A percentile compares a stretch with the other conserved stretches of the same genome.
These are phyloP conservation scores for Pachycephus smyrnensis DNA, from an alignment of 2,888 invertebrate species.

Conservation along the genomic window DNA sequence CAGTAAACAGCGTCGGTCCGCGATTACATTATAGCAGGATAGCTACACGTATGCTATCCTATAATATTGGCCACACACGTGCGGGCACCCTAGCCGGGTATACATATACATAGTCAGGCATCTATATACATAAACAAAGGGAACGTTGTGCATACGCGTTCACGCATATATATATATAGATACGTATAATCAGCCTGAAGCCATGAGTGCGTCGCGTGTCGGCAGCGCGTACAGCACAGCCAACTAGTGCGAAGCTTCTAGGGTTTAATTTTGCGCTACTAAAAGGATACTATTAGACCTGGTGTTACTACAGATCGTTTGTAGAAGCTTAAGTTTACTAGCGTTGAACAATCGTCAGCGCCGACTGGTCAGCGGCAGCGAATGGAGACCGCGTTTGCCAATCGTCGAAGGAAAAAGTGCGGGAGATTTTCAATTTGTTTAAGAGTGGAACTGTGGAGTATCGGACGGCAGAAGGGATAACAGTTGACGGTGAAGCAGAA, in stretches of 20 bases:
- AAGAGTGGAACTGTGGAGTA: slow-evolving; percentile 46
- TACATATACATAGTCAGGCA: slow-evolving; percentile 27
- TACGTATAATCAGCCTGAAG: slow-evolving; percentile 24
- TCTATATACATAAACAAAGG: slow-evolving; percentile 6
- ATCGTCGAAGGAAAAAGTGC: slow-evolving; percentile 49
- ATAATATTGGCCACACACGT: slow-evolving; percentile 3
- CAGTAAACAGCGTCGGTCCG: neutral
- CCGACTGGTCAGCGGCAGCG: slow-evolving; percentile 24
- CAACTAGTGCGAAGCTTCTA: neutral
- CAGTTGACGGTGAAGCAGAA: slow-evolving; percentile 8
- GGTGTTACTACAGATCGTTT: neutral
- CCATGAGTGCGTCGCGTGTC: slow-evolving; percentile 42
- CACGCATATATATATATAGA: slow-evolving; percentile 20
- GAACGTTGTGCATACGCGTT: slow-evolving; percentile 4
- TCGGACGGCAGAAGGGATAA: neutral
- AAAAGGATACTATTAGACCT: neutral
- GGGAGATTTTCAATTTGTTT: slow-evolving; percentile 24
- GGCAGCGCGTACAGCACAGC: slow-evolving; percentile 3
- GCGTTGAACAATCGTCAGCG: neutral
- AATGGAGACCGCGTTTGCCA: slow-evolving; percentile 51
- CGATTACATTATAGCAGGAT: neutral
- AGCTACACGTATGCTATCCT: neutral
- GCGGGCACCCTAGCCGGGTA: slow-evolving; percentile 28
- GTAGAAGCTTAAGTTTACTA: neutral
- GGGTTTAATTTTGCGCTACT: neutral